Base-by-base conservation (phyloP, 1,140 invertebrate species). In the Drosophila virilis region DNA sequence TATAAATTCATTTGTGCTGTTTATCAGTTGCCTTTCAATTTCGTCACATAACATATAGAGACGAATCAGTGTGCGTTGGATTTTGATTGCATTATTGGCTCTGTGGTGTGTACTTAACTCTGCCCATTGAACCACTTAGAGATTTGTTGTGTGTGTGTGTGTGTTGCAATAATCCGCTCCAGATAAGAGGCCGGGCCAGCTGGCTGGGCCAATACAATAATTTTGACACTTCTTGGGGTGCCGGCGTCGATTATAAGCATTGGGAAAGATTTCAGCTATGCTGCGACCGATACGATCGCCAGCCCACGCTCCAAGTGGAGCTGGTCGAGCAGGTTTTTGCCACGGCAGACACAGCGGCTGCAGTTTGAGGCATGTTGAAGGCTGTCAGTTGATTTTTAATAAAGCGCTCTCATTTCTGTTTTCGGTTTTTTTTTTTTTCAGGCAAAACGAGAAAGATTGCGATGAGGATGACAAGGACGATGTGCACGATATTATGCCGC, bases 401-500 rank as follows among this genome's bases (percentile, higher is more conserved):
- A 32, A 52, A 52, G 33, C 13, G 35, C 51, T 57, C 33, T 42
- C 0, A 33, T 10, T 37, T 51, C 8, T 22, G 6, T 54, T 37
- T 60, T 22, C 4, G 12, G 7, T 1, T 2, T 12, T 38, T 8
- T 1, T 2, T 9, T 38, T 48, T 77, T 88, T n/a, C 62, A 91
- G 90, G 71, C 86, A 91, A 71, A 90, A 90, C 65, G 90, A 91
- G 22, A 90, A 91, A 62, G 89, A 91, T 51, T 88, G 89, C 74
- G 90, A 91, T 46, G 90, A 91, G 17, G 91, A 91, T 42, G 90
- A 91, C 75, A 91, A 91, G 75, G 83, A 91, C 70, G 90, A 91
- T 85, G 78, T 84, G 52, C 84, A 77, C n/a, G 85, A 90, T 22
- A 82, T 82, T 28, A 75, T 81, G 68, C 90, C 90, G 43, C 90